Base-by-base conservation (phyloP, 2,113 vertebrate genomes). In the Rhynchomys soricoides region DNA sequence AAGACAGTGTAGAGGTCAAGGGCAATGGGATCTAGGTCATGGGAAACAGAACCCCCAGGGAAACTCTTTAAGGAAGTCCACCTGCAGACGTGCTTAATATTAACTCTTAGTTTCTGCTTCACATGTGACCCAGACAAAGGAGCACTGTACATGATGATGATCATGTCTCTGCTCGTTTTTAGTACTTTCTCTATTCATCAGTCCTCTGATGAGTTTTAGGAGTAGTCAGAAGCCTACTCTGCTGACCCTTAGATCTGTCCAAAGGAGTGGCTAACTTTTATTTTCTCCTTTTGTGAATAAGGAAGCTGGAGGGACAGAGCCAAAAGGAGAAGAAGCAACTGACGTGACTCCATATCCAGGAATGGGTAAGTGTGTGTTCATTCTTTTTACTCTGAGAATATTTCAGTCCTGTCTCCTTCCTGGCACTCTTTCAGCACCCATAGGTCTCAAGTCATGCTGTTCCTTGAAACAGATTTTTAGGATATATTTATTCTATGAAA, bases 1-100 rank as follows among this genome's bases (percentile, higher is more conserved):
- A 95, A 97, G 85, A 91, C 34, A 64, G 15, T 40, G 26, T 19
- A 59, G 87, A 93, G 52, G 90, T 79, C 81, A 90, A 95, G 50
- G 57, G 75, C 93, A 89, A 75, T 81, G 59, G 89, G 77, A 29
- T 52, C 73, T 34, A 57, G 87, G 81, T 86, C 59, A 17, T 9
- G 9, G 92, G 68, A 48, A 71, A 95, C 50, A 29, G 89, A 88
- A 89, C 73, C 87, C 88, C 86, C 12, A 24, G 78, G 86, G 95
- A 95, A 57, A 91, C 68, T 86, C 2, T 85, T 91, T 92, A 71
- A 93, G n/a, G 91, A 48, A 89, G 92, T 78, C 17, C 52, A 73
- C 89, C 86, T 48, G 68, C 52, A 26, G 26, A 40, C 29, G 57
- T 57, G 26, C 57, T 92, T 86, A 24, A 95, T 55, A 37, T 50